Base-by-base conservation (phyloP, 2,888 invertebrate genomes). In the Drosophila cracens region DNA sequence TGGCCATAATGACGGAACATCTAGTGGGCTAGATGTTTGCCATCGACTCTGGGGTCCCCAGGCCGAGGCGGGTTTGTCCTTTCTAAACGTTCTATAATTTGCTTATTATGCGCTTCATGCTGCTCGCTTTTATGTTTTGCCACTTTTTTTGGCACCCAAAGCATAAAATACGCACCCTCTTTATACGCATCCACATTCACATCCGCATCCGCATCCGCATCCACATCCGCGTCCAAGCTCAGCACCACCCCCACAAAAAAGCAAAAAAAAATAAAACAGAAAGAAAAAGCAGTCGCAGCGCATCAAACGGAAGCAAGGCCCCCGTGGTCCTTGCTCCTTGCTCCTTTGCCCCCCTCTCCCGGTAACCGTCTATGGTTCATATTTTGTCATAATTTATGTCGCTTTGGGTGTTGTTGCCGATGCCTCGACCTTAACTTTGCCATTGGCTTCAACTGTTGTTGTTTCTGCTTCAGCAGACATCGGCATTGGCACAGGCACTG, bases 371-470 rank as follows among this genome's bases (percentile, higher is more conserved):
- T 71, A 64, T 82, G 74, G 76, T 79, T 81, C 86, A 90, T 90
- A 90, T 87, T 87, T 82, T 87, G 90, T 83, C 89, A 90, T 91
- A 91, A 91, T 92, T 91, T 91, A 91, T 92, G 91, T 90, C 91
- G 87, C 90, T 85, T 74, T 87, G 83, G 89, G 90, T 91, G 87
- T 89, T 89, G 86, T 87, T 89, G 74, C 83, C 83, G 81, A 79
- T 85, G 77, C 70, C 77, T 74, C 52, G 71, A 71, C 67, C 81
- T 64, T 64, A 58, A 69, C 76, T 76, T 62, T 66, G 66, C 51
- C 72, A 74, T 72, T 76, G 71, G 76, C 58, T 59, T 62, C 63
- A 72, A 31, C n/a, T 49, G 29, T 36, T 51, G 31, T 40, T 53
- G 61, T 43, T 59, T 58, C 56, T 40, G 74, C 62, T 57, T 36